Evolutionary conservation across 2,888 invertebrate genomes (phyloP), one percentile per base, ranked within the genome.

Genomic region (Hydroisotoma schaefferi): DNA sequence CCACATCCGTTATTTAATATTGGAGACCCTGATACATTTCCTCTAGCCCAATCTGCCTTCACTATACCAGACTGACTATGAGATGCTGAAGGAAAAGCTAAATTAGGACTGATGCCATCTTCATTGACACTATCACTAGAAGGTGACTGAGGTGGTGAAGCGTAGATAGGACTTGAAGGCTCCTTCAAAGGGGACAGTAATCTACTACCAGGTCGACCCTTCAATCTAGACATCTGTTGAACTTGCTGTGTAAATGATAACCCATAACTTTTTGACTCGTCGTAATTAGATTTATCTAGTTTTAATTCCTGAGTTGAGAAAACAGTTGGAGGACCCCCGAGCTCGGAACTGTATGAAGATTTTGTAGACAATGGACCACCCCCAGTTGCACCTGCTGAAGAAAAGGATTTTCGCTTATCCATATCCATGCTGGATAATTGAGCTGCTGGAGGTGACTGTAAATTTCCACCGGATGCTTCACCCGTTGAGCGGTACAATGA

Each of bases 241-340:
- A 94, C 82, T 80, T 94, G 93, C 77, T 94, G 93, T 2, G 93
- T 93, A 78, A 94, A 94, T 51, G 93, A 91, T 74, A 94, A 81
- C 15, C 87, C 87, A 64, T 72, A 67, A n/a, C 58, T 55, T 44
- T 62, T 65, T 12, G 59, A 59, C 20, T 40, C 40, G 10, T 22
- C 20, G 10, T 46, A 12, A 4, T 12, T 10, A 5, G 12, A 12
- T 18, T 20, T 12, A 22, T 25, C 46, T 15, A 33, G 15, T 33
- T 33, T 33, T 15, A 33, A 10, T 40, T 59, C 64, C 46, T 57
- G 64, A n/a, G 54, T 40, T 26, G 62, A 60, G 20, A 62, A 61
- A 38, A 61, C 49, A 8, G 56, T 53, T 10, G 63, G 59, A 8
- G 65, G 57, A 23, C 57, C 62, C 27, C 59, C 59, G 10, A 55